Evolutionary conservation across 2,113 vertebrate genomes (phyloP).

Genomic region (Petromus typicus): DNA sequence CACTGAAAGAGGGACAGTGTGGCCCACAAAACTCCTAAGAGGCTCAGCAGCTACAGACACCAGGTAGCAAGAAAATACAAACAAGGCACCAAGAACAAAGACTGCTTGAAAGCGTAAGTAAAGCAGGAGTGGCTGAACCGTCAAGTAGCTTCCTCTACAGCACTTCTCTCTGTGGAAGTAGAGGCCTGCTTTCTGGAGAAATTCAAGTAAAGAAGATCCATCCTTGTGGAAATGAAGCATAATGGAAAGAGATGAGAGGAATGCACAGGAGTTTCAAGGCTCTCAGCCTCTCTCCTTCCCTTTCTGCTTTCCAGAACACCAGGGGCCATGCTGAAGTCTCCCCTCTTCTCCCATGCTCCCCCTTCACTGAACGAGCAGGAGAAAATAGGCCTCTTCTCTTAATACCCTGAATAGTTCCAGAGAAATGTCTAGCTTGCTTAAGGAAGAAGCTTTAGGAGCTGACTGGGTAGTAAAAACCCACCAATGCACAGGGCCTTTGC

Average conservation of each 20-base stretch:
- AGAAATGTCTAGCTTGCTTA: neutral
- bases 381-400: neutral
- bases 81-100: neutral
- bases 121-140: neutral
- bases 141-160: neutral
- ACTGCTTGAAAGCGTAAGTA: slow-evolving; percentile 20
- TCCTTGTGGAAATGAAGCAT: neutral
- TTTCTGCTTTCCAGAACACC: slow-evolving; percentile 10
- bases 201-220: neutral
- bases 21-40: neutral
- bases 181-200: neutral
- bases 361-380: neutral
- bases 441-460: neutral
- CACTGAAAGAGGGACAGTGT: neutral
- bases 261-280: neutral
- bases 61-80: neutral
- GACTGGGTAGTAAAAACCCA: neutral
- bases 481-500: neutral
- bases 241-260: neutral
- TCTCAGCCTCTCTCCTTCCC: neutral
- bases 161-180: neutral
- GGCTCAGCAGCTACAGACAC: neutral
- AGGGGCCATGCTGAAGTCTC: neutral
- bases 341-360: neutral
- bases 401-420: neutral